Conservation (phyloP, 2,888 invertebrate genomes). For the Ommatoiulus sabulosus region DNA sequence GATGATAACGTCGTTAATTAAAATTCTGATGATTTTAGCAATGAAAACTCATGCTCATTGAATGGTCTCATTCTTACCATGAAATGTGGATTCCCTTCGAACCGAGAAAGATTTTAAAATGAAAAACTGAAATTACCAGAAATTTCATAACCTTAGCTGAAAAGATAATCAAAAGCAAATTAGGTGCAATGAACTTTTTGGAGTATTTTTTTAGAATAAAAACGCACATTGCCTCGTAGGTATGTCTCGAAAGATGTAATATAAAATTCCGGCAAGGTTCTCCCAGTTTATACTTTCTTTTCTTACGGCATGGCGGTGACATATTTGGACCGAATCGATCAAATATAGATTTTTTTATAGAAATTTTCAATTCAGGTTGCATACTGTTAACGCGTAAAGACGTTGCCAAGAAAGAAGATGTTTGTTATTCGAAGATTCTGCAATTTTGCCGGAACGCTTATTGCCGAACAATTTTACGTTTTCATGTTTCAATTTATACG, state of each 20-base stretch:
- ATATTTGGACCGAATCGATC: slow-evolving; percentile 40
- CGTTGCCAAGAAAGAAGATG: not conserved
- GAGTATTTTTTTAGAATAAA: not conserved
- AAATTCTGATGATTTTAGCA: too few species aligned
- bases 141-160: not conserved
- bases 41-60: not conserved
- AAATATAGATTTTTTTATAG: slow-evolving; percentile 39
- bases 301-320: not conserved
- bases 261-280: not conserved
- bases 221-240: not conserved
- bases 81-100: not conserved
- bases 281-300: not conserved
- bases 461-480: slow-evolving; percentile 10
- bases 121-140: not conserved
- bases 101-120: not conserved
- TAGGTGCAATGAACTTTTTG: not conserved
- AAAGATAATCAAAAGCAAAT: not conserved
- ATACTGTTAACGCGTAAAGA: not conserved
- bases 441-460: not conserved
- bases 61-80: not conserved
- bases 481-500: not conserved
- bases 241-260: not conserved
- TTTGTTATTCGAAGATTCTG: slow-evolving; percentile 22
- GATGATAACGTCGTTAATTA: too few species aligned
- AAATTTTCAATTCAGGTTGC: slow-evolving; percentile 45